These are phyloP conservation scores for Sus cebifrons DNA, from an alignment of 2,797 vertebrate species.

Conservation along the genomic window DNA sequence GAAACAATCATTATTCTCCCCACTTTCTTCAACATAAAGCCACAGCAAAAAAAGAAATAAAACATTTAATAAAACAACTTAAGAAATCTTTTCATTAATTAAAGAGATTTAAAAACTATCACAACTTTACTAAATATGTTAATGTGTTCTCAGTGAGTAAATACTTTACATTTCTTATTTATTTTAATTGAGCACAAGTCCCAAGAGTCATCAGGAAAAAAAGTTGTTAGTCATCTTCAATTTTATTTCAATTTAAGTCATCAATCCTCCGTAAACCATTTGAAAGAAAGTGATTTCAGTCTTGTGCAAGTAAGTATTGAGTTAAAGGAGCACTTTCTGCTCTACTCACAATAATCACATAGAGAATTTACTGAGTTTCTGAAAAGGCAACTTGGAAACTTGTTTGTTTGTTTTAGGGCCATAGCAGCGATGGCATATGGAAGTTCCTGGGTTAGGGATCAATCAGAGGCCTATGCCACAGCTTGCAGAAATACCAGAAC, in stretches of 20 bases:
- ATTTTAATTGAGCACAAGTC: not conserved
- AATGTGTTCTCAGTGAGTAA: not conserved
- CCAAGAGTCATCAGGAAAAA: not conserved
- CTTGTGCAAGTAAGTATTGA: not conserved
- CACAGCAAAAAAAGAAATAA: not conserved
- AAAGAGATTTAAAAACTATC: not conserved
- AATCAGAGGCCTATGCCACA: no score
- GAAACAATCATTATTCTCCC: not conserved
- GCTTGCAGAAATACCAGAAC: no score
- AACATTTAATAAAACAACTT: constrained; percentile 10
- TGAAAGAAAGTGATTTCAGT: not conserved
- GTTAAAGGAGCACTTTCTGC: not conserved
- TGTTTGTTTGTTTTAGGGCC: no score
- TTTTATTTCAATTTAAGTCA: not conserved
- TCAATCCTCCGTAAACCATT: not conserved
- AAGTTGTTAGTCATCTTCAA: not conserved
- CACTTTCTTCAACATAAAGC: not conserved
- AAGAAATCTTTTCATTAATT: not conserved
- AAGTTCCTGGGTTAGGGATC: no score
- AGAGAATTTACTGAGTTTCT: not conserved
- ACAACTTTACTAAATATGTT: not conserved
- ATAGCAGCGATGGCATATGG: no score
- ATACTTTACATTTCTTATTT: not conserved
- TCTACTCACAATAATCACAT: not conserved
- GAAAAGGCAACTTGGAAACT: not conserved